Conservation (phyloP, 2,113 vertebrate species). For the Otis tarda region DNA sequence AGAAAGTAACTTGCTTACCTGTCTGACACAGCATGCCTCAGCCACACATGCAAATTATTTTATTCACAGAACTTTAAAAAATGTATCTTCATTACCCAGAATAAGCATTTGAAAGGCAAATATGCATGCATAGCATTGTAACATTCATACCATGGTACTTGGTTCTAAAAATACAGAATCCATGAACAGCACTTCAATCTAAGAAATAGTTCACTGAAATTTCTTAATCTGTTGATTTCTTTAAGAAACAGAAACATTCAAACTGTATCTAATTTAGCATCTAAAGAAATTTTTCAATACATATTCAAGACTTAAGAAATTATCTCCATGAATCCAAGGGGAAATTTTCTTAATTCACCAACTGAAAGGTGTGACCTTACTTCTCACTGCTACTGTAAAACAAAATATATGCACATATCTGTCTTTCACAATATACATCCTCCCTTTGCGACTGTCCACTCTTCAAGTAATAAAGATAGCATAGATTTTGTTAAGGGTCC, state of each 20-base stretch:
- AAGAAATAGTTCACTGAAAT: constrained; percentile 46
- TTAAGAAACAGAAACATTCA: constrained; percentile 26
- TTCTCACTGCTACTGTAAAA: not conserved
- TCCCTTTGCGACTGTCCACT: not conserved
- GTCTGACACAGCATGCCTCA: constrained; percentile 85
- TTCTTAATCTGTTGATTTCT: not conserved
- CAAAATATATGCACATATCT: not conserved
- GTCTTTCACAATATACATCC: not conserved
- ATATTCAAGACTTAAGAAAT: not conserved
- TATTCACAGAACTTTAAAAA: constrained; percentile 72
- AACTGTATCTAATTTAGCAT: constrained; percentile 14
- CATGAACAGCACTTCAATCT: constrained; percentile 71
- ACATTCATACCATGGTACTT: constrained; percentile 74
- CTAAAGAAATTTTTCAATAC: not conserved
- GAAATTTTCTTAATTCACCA: not conserved
- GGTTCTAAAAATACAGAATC: constrained; percentile 71
- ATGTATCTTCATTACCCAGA: constrained; percentile 69
- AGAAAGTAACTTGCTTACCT: constrained; percentile 75
- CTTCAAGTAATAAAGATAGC: not conserved
- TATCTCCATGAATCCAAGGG: not conserved
- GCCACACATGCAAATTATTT: constrained; percentile 83
- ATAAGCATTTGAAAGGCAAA: constrained; percentile 75
- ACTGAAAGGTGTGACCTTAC: not conserved
- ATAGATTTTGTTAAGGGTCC: not conserved
- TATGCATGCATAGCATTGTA: constrained; percentile 78